Evolutionary conservation across 2,888 invertebrate genomes (phyloP).

Genomic region (Poecilus cupreus): DNA sequence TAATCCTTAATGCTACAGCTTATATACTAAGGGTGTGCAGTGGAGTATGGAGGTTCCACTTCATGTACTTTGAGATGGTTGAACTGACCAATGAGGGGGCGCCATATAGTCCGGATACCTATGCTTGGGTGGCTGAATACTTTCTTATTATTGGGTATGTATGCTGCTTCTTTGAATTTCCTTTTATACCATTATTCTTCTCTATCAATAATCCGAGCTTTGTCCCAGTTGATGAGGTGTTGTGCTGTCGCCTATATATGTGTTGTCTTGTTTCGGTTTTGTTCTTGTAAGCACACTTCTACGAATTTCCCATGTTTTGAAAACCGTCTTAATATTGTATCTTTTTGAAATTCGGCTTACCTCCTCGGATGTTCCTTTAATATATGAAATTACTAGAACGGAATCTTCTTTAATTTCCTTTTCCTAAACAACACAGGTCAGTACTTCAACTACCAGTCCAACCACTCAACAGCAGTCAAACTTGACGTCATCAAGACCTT

Average conservation of each 20-base stretch:
- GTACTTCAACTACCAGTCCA: neutral
- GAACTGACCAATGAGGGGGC: neutral
- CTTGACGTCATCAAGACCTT: neutral
- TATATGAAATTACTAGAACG: neutral
- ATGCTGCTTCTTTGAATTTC: neutral
- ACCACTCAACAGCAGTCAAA: neutral
- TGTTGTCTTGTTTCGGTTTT: neutral
- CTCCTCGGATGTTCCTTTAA: neutral
- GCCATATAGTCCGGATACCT: neutral
- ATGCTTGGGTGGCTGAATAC: neutral
- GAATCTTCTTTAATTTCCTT: neutral
- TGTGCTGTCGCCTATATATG: neutral
- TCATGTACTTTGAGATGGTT: neutral
- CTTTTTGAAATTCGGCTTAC: neutral
- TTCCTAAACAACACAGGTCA: neutral
- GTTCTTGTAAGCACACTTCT: too few relatives aligned
- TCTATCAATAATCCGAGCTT: neutral
- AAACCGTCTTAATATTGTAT: neutral
- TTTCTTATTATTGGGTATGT: neutral
- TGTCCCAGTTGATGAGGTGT: neutral
- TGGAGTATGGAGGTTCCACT: neutral
- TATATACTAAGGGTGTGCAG: neutral
- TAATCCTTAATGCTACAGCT: neutral
- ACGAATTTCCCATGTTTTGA: neutral
- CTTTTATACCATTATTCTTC: neutral